Base-by-base conservation (phyloP, 2,888 invertebrate genomes). In the Sminthurinus aureus region DNA sequence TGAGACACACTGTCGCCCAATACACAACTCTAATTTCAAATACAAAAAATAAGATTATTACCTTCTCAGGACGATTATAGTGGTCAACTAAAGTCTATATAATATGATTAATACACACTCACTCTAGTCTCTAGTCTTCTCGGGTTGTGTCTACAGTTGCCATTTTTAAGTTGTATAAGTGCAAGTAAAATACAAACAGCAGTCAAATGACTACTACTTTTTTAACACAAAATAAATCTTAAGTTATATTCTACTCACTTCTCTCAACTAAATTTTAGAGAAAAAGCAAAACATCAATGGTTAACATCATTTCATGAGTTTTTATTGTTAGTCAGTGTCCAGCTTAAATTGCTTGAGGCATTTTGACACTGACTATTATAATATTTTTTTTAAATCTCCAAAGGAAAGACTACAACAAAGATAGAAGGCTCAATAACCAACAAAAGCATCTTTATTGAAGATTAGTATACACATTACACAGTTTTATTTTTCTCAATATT, bases 241-340 rank as follows among this genome's bases (percentile, higher is more conserved):
- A 64, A 78, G 64, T 78, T 78, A 51, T 76, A 22, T 73, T 73
- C 8, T 73, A 73, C 73, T 20, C 8, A 73, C 73, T 26, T 73
- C 12, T 11, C n/a, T 67, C 67, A 20, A 18, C 11, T 2, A 12
- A 11, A n/a, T 11, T n/a, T 22, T 6, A 20, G 67, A 20, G 22
- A n/a, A n/a, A 20, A 64, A 6, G 38, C 38, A 38, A 38, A 38
- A 38, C 3, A 38, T 38, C 38, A 38, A n/a, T 67, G 12, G 8
- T 67, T 67, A 67, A 67, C n/a, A 67, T 67, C 13, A 18, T 64
- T 64, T 64, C n/a, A 11, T 67, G 11, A 15, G 11, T 20, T 67
- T 67, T 20, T 67, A n/a, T 20, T 20, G n/a, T 67, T n/a, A n/a
- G 22, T 20, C 22, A 20, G 20, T 67, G 20, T 67, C 67, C 22